Conservation (phyloP, 2,797 vertebrate genomes). For the Vireo griseus region DNA sequence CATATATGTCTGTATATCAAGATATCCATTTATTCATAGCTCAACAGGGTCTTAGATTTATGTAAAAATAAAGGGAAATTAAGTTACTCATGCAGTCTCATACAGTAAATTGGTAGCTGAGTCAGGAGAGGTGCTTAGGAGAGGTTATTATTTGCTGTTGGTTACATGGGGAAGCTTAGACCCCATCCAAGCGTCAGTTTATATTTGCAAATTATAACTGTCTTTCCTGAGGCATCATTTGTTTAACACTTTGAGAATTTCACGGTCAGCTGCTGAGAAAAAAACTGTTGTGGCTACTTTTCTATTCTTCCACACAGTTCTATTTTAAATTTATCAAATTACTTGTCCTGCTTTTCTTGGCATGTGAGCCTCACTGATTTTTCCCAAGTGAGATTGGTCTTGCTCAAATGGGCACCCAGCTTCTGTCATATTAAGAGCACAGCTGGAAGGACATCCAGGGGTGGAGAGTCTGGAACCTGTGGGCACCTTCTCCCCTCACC, state of each 20-base stretch:
- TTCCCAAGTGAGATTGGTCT: background rate
- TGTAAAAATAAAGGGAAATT: background rate
- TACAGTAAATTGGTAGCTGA: background rate
- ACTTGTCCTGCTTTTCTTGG: background rate
- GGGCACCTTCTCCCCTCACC: background rate
- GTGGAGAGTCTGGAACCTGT: background rate
- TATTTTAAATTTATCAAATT: background rate
- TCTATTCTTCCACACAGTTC: background rate
- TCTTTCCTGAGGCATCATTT: background rate
- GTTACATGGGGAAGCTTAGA: background rate
- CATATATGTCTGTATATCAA: background rate
- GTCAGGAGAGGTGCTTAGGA: background rate
- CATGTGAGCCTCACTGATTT: background rate
- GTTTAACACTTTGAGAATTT: background rate
- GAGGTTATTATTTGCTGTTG: background rate
- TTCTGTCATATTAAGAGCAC: background rate
- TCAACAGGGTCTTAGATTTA: background rate
- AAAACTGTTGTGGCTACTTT: background rate
- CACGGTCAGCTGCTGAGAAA: background rate
- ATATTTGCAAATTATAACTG: background rate
- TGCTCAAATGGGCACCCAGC: background rate
- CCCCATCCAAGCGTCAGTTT: background rate
- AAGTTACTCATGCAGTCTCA: background rate
- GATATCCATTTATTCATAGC: constrained; percentile 25
- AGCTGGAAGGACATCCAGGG: background rate